Base-by-base conservation (phyloP, 2,113 vertebrate genomes). In the Hippocampus guttulatus region DNA sequence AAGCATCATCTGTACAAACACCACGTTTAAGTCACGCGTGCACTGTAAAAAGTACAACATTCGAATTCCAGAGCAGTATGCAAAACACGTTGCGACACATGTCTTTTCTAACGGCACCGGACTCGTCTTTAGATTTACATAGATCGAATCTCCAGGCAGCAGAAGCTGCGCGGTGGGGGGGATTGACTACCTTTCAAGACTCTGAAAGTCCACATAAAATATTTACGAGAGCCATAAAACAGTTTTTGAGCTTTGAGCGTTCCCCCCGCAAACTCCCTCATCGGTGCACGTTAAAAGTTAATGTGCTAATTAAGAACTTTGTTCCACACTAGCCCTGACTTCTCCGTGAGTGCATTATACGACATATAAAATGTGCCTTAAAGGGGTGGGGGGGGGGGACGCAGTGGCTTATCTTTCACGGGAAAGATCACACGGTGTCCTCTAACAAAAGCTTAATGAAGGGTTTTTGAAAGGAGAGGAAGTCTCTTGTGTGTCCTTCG, bases 1-100 rank as follows among this genome's bases (percentile, higher is more conserved):
- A 3, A 68, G 51, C 61, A 60, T 87, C 85, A 82, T 83, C 85
- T 86, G 85, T 76, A 61, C 40, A 88, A 86, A 88, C 85, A 88
- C 49, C 20, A n/a, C n/a, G n/a, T 64, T 81, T 69, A 61, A 23
- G 52, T 66, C 58, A 58, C 10, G 74, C 78, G 65, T 54, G 69
- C 55, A 18, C 57, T 16, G 57, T 15, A 38, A 60, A 61, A 33
- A 30, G 16, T 61, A 55, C 43, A 67, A 60, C 58, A 30, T 23
- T 69, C 23, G 64, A 45, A 64, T 45, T 47, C 25, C 70, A 51
- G 49, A 4, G 47, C 47, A 16, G 45, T 3, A n/a, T 7, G 25
- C 18, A 55, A 40, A 55, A 1, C 18, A 51, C 18, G 49, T 7
- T 0, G 43, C 14, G 43, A 14, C 15, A 7, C 49, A 5, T 38